Evolutionary conservation across 2,888 invertebrate genomes (phyloP).

Genomic region (Dasysyrphus tricinctus): DNA sequence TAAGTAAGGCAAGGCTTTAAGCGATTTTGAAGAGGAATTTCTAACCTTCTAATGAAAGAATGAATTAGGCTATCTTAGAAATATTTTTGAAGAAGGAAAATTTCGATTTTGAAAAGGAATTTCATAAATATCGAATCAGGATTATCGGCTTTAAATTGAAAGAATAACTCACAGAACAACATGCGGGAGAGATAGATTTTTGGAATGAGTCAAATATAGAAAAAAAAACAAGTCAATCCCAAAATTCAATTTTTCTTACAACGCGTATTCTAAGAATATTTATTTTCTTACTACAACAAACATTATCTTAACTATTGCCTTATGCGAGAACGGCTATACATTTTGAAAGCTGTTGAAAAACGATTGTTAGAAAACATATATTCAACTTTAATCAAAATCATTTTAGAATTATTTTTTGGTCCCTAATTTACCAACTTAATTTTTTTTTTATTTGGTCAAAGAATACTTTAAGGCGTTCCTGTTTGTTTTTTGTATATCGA

Average conservation of each 20-base stretch:
- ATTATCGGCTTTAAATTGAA: neutral
- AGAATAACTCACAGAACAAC: no score
- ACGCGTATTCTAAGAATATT: no score
- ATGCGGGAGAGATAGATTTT: no score
- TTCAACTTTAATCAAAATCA: neutral
- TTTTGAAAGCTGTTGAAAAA: no score
- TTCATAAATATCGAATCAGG: neutral
- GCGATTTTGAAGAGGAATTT: neutral
- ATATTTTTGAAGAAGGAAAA: no score
- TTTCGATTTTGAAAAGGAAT: neutral
- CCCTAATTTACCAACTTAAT: neutral
- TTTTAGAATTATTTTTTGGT: neutral
- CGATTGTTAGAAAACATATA: neutral
- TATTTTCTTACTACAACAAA: no score
- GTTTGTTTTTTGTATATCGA: conserved; percentile 3
- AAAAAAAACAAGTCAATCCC: no score
- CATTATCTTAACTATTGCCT: no score
- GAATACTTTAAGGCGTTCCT: conserved; percentile 73
- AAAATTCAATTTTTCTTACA: no score
- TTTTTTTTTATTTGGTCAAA: conserved; percentile 23
- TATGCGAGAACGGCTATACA: no score
- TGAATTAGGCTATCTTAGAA: neutral
- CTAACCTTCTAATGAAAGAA: conserved; percentile 6
- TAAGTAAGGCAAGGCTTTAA: conserved; percentile 61
- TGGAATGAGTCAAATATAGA: no score